Base-by-base conservation (phyloP, 1,140 invertebrate species). In the Sycophila sp. region DNA sequence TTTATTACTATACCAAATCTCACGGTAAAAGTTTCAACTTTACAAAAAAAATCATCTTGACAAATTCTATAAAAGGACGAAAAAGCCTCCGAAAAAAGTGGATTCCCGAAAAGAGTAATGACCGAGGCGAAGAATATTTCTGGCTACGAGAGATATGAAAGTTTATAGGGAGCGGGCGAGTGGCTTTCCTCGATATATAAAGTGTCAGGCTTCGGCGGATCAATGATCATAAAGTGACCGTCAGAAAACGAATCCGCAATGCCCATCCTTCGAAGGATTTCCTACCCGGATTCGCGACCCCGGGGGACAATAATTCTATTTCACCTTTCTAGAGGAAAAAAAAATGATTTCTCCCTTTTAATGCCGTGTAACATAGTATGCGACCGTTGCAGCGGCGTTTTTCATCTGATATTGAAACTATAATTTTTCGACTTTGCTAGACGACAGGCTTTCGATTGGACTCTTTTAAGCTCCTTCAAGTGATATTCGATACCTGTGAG, bases 251-350 rank as follows among this genome's bases (percentile, higher is more conserved):
- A n/a, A n/a, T n/a, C n/a, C n/a, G n/a, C n/a, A n/a, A n/a, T 32
- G 8, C 53, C 36, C 53, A 55, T 67, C 53, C 38, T 47, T 58
- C 17, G 15, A 17, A 56, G 40, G 53, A 59, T 59, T 59, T 68
- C 53, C 66, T 24, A 22, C 32, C 5, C 19, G n/a, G 56, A 53
- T n/a, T n/a, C n/a, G n/a, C n/a, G n/a, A n/a, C n/a, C n/a, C n/a
- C n/a, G n/a, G n/a, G n/a, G n/a, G n/a, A 40, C 47, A 34, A 69
- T 69, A 69, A 62, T 69, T 69, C 45, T 69, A 53, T 62, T 68
- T 59, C 30, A 26, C 28, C 40, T 68, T 17, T 32, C 1, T 1
- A 0, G 19, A 5, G 42, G 17, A 3, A 47, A 47, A 47, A 47
- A 47, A 22, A 22, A 40, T 40, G 13, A 47, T 47, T 47, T 22